These are phyloP conservation scores for Caenorhabditis briggsae DNA, from an alignment of 1,140 invertebrate species.

Conservation along the genomic window DNA sequence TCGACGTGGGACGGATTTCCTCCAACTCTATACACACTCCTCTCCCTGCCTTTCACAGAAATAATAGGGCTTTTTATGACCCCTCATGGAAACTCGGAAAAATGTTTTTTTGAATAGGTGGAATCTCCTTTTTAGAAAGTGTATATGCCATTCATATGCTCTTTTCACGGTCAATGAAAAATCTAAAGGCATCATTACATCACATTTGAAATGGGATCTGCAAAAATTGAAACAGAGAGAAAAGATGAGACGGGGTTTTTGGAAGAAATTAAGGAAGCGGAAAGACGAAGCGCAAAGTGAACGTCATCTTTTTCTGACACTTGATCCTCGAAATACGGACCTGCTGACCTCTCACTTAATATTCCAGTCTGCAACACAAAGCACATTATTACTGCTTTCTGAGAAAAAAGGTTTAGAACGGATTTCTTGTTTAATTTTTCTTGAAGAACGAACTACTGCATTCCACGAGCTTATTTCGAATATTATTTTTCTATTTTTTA, in stretches of 20 bases:
- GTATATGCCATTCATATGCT: not conserved
- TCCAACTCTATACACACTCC: no score
- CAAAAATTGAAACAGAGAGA: constrained; percentile 1
- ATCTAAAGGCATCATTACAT: not conserved
- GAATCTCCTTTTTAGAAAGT: not conserved
- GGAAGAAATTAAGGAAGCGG: not conserved
- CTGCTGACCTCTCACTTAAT: not conserved
- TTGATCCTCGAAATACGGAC: not conserved
- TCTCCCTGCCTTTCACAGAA: not conserved
- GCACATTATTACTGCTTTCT: no score
- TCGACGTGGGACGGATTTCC: not conserved
- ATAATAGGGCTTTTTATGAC: constrained; percentile 15
- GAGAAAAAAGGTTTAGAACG: no score
- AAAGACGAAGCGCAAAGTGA: not conserved
- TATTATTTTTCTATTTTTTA: no score
- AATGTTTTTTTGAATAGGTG: not conserved
- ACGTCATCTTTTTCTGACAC: constrained; percentile 18
- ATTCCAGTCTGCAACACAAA: no score
- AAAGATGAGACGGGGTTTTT: not conserved
- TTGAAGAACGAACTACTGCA: no score
- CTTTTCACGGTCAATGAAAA: not conserved
- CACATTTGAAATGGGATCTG: constrained; percentile 16
- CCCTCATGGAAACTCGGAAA: not conserved
- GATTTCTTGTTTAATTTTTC: no score
- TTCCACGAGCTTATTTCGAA: no score